Evolutionary conservation across 1,140 invertebrate genomes (phyloP).

Genomic region (Agraylea sexmaculata): DNA sequence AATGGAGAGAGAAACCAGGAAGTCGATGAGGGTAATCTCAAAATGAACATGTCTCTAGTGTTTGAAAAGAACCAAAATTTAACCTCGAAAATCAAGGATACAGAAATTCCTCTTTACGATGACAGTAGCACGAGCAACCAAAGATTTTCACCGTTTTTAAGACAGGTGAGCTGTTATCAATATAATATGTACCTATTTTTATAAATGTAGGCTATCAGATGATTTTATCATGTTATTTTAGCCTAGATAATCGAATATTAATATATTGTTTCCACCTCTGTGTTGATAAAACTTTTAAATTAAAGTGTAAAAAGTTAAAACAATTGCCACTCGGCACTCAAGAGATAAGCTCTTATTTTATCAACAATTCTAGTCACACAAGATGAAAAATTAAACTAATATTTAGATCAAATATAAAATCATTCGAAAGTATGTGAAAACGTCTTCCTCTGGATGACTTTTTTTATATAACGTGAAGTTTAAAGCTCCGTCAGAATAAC

Average conservation of each 20-base stretch:
- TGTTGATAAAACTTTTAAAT: not conserved
- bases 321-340: not conserved
- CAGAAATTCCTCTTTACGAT: constrained; percentile 5
- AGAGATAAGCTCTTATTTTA: too few species aligned
- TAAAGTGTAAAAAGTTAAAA: not conserved
- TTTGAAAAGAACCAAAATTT: constrained; percentile 8
- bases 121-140: constrained; percentile 15
- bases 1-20: too few species aligned
- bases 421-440: too few species aligned
- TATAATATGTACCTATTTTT: not conserved
- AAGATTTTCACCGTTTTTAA: constrained; percentile 17
- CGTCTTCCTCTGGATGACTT: too few species aligned
- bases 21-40: constrained; percentile 6
- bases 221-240: not conserved
- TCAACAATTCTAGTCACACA: too few species aligned
- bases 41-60: constrained; percentile 17
- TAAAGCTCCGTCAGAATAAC: too few species aligned
- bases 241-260: not conserved
- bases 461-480: too few species aligned
- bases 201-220: not conserved
- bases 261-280: not conserved
- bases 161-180: constrained; percentile 13
- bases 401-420: too few species aligned
- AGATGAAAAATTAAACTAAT: too few species aligned
- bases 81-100: constrained; percentile 9